Conservation (phyloP, 2,797 vertebrate species). For the Sebastiscus tertius region DNA sequence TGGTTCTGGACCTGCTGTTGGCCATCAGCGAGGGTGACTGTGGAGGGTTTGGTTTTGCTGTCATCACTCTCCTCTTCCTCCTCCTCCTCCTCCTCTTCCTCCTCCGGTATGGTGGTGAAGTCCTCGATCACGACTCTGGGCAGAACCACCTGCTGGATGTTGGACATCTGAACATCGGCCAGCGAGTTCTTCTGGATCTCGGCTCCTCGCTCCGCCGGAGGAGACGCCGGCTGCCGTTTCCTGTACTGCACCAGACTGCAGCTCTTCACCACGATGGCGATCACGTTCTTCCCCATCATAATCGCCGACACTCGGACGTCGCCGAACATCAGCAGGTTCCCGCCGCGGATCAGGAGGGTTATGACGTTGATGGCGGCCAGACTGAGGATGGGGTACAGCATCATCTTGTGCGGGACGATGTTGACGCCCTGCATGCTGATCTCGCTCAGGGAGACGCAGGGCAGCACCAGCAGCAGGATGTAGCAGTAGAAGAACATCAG, state of each 20-base stretch:
- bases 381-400: conserved; percentile 83
- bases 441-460: conserved; percentile 79
- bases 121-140: conserved; percentile 16
- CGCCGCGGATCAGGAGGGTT: conserved; percentile 80
- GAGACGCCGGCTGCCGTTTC: conserved; percentile 42
- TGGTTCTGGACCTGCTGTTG: too few species aligned
- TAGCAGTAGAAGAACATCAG: conserved; percentile 85
- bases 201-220: conserved; percentile 5
- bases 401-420: conserved; percentile 81
- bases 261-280: conserved; percentile 76
- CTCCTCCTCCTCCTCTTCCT: background rate
- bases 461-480: conserved; percentile 80
- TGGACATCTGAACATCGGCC: background rate
- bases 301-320: conserved; percentile 78
- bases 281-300: conserved; percentile 83
- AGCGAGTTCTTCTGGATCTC: conserved; percentile 58
- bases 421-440: conserved; percentile 84
- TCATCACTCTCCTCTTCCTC: background rate
- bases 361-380: conserved; percentile 79
- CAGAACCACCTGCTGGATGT: background rate
- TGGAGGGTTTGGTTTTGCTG: too few species aligned
- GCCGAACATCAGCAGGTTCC: conserved; percentile 82
- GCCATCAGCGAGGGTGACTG: too few species aligned
- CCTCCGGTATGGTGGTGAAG: conserved; percentile 10
- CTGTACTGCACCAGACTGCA: conserved; percentile 80